These are phyloP conservation scores for Hydraecia micacea DNA, from an alignment of 2,888 invertebrate species.

Conservation along the genomic window DNA sequence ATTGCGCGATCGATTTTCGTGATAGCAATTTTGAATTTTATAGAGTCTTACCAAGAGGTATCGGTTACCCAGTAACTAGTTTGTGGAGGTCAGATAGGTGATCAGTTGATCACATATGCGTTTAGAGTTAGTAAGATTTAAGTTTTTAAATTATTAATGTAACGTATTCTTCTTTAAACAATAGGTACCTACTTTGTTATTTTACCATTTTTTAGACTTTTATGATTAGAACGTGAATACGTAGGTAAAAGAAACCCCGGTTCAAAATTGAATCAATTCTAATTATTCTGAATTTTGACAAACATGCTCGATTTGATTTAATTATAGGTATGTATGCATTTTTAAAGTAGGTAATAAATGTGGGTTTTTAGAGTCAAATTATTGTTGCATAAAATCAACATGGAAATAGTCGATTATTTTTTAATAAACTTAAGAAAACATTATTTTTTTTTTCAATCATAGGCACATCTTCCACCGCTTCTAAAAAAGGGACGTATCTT, in stretches of 20 bases:
- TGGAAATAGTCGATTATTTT: background rate
- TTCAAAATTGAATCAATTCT: background rate
- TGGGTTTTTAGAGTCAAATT: background rate
- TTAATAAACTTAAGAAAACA: background rate
- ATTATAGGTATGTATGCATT: background rate
- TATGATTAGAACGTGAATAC: background rate
- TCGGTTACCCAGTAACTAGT: background rate
- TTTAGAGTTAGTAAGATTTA: background rate
- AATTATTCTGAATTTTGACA: background rate
- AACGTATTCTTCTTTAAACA: background rate
- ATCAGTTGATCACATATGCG: background rate
- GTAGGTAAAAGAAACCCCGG: background rate
- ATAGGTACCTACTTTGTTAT: background rate
- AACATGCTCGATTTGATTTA: background rate
- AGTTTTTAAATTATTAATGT: background rate
- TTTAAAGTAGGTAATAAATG: background rate
- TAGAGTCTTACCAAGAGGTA: too few species aligned
- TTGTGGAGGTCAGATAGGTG: background rate
- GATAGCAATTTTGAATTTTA: conserved; percentile 18
- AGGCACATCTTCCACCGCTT: background rate
- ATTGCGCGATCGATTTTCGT: conserved; percentile 36
- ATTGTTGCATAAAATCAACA: background rate
- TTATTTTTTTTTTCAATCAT: background rate
- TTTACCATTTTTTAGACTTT: background rate
- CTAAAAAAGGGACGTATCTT: background rate